Percentiles rank a stretch among this genome's conserved stretches.
phyloP scores from a whole-genome alignment of 2,797 vertebrate genomes.

The Anabas testudineus region DNA sequence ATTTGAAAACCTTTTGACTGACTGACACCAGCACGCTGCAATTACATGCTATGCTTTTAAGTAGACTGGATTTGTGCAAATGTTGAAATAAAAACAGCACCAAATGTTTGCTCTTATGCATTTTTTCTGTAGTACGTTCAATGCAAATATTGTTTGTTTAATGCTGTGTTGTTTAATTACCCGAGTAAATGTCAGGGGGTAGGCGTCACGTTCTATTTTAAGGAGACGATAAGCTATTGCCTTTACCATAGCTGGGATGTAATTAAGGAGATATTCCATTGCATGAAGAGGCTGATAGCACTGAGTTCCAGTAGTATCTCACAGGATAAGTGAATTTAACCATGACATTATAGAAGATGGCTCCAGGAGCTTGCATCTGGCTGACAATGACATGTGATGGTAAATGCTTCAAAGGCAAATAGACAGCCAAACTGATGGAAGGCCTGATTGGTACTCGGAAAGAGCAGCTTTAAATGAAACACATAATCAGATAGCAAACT shows the following conservation, averaged over 20 bases:
- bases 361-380: slow-evolving; percentile 40
- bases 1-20: slow-evolving; percentile 15
- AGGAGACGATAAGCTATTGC: slow-evolving; percentile 30
- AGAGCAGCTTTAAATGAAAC: slow-evolving; percentile 71
- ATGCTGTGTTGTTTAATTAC: slow-evolving; percentile 37
- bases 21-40: slow-evolving; percentile 9
- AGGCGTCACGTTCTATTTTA: slow-evolving; percentile 23
- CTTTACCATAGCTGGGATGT: slow-evolving; percentile 15
- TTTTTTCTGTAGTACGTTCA: not conserved
- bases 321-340: slow-evolving; percentile 59
- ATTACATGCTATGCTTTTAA: slow-evolving; percentile 1
- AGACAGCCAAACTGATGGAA: slow-evolving; percentile 65
- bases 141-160: slow-evolving; percentile 22
- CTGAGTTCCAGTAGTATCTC: slow-evolving; percentile 33
- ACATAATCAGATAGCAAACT: slow-evolving; percentile 68
- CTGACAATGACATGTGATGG: slow-evolving; percentile 64
- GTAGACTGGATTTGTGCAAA: too few species aligned
- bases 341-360: slow-evolving; percentile 45
- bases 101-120: not conserved
- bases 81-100: not conserved
- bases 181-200: slow-evolving; percentile 26
- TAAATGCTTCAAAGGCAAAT: slow-evolving; percentile 68
- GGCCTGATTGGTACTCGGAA: slow-evolving; percentile 66
- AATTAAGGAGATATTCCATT: slow-evolving; percentile 51
- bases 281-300: slow-evolving; percentile 40